These are phyloP conservation scores for Argyrosomus regius DNA, from an alignment of 2,797 vertebrate genomes.

Conservation along the genomic window DNA sequence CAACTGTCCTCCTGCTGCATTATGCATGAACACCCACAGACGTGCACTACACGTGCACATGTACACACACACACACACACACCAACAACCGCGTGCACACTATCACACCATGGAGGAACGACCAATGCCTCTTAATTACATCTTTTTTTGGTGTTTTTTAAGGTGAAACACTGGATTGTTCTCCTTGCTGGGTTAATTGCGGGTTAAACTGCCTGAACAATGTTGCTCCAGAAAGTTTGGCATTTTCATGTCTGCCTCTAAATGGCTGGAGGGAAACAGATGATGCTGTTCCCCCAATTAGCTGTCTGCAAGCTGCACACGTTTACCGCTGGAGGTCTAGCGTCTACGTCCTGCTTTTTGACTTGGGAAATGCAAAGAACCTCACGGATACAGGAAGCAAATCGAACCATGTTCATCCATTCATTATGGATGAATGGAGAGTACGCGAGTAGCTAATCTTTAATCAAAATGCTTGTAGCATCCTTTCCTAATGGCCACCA, in stretches of 20 bases:
- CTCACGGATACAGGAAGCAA: background rate
- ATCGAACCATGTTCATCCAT: background rate
- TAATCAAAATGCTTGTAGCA: background rate
- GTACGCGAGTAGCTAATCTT: background rate
- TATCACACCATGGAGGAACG: background rate
- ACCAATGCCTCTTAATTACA: constrained; percentile 10
- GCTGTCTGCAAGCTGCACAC: constrained; percentile 26
- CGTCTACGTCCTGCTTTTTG: background rate
- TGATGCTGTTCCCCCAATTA: constrained; percentile 38
- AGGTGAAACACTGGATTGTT: constrained; percentile 7
- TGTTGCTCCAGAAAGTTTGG: constrained; percentile 31
- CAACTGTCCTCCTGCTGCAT: constrained; percentile 31
- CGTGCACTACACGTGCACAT: background rate
- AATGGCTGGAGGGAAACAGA: constrained; percentile 20
- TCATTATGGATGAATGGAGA: background rate
- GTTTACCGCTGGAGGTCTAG: constrained; percentile 16
- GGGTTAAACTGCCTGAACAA: constrained; percentile 40
- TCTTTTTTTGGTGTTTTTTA: constrained; percentile 30
- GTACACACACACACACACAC: background rate
- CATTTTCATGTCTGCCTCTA: constrained; percentile 29
- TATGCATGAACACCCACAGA: constrained; percentile 41
- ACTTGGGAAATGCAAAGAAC: background rate
- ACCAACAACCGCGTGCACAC: background rate
- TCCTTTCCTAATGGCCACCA: constrained; percentile 12
- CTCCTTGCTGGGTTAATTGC: constrained; percentile 42